Base-by-base conservation (phyloP, 1,140 invertebrate species). In the Lucilia sericata region DNA sequence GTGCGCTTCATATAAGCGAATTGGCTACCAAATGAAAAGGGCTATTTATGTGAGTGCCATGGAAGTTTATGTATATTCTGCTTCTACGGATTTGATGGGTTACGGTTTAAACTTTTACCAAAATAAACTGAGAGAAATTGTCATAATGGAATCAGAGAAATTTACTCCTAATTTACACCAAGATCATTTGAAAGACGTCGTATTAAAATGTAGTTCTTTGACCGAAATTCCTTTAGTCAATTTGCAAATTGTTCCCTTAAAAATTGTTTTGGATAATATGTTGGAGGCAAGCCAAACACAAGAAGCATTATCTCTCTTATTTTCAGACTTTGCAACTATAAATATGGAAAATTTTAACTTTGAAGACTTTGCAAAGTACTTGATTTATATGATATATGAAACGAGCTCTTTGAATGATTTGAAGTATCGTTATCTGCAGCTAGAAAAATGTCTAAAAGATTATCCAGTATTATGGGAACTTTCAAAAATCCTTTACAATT, bases 61-160 rank as follows among this genome's bases (percentile, higher is more conserved):
- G 87, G 90, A 91, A 83, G 89, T 91, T 8, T 91, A 91, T 86
- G 89, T 91, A 2, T 89, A 91, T 65, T 86, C 90, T 0, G 88
- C 89, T 25, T 88, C 83, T 80, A 87, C 85, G 7, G 90, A 91
- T 85, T 60, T 91, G n/a, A 85, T 91, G 86, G 90, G 90, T 14
- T 91, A 85, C 80, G 90, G 90, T 5, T 70, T 91, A 81, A 84
- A 85, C 0, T 91, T 87, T 55, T 91, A 91, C 84, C 88, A 89
- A 74, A 89, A 91, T 65, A 90, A 91, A 49, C 82, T 91, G 30
- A 86, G 87, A n/a, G 89, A 90, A 34, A 86, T 88, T 76, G 88
- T 91, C 8, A 74, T 90, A 5, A 80, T 83, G 0, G 84, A 88
- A 36, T 87, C 86, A 0, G 75, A 78, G 47, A 84, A 74, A 82